A percentile compares a stretch with the other conserved stretches of the same genome.
Evolutionary conservation across 2,888 invertebrate species (phyloP).

Genomic region (Himalopsyche japonica): DNA sequence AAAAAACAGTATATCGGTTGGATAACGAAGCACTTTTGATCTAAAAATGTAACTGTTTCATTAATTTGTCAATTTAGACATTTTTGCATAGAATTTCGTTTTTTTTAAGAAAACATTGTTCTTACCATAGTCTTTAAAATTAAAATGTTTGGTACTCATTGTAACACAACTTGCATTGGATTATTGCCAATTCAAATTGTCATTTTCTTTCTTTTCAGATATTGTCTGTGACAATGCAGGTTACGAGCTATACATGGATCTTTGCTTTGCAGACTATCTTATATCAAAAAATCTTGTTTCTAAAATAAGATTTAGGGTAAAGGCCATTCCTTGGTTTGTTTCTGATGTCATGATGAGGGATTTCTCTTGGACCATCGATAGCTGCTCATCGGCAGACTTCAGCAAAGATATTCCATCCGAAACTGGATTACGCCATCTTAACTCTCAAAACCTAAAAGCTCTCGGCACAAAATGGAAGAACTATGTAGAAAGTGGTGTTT

Average conservation of each 20-base stretch:
- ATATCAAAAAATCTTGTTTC: constrained; percentile 59
- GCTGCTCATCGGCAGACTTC: constrained; percentile 39
- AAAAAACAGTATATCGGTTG: no score
- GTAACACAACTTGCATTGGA: neutral
- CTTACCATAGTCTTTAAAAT: neutral
- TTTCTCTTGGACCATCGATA: constrained; percentile 69
- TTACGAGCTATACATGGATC: constrained; percentile 88
- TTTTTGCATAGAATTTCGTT: neutral
- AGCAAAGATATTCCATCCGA: constrained; percentile 25
- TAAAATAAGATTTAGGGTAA: constrained; percentile 81
- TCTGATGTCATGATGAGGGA: constrained; percentile 84
- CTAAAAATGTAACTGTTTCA: neutral
- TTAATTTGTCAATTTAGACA: neutral
- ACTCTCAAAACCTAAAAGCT: constrained; percentile 46
- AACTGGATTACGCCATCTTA: constrained; percentile 43
- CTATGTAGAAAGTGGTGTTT: constrained; percentile 56
- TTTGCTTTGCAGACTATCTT: constrained; percentile 84
- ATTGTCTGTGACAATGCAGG: constrained; percentile 92
- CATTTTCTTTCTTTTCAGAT: constrained; percentile 55
- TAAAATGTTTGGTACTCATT: neutral
- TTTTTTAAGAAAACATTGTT: neutral
- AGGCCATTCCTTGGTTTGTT: constrained; percentile 93
- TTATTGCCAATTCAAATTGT: neutral
- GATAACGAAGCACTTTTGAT: no score
- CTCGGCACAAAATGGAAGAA: constrained; percentile 65